A percentile compares a stretch with the other conserved stretches of the same genome.
Evolutionary conservation across 2,888 invertebrate genomes (phyloP).

Genomic region (Chymomyza caudatula): DNA sequence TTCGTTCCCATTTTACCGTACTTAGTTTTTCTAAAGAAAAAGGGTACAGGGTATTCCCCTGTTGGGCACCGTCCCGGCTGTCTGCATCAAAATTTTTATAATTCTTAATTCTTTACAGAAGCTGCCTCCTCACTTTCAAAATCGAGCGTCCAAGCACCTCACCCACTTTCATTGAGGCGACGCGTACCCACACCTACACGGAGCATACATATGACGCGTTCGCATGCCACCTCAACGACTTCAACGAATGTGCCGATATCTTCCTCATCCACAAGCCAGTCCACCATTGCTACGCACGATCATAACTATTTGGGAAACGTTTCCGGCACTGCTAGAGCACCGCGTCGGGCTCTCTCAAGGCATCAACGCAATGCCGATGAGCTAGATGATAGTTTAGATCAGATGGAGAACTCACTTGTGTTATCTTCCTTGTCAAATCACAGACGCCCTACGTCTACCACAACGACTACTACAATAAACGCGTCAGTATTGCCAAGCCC

Average conservation of each 20-base stretch:
- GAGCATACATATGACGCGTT: constrained; percentile 73
- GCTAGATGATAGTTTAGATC: constrained; percentile 70
- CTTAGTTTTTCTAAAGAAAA: too few species aligned
- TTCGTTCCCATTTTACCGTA: too few species aligned
- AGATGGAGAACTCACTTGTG: constrained; percentile 56
- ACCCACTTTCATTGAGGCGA: constrained; percentile 64
- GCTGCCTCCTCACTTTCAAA: constrained; percentile 36
- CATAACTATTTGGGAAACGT: constrained; percentile 77
- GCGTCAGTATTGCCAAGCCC: constrained; percentile 1
- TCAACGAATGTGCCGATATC: constrained; percentile 32
- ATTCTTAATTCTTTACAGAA: constrained; percentile 30
- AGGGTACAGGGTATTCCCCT: too few species aligned
- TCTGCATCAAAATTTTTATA: too few species aligned
- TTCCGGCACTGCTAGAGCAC: constrained; percentile 60
- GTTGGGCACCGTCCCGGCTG: too few species aligned
- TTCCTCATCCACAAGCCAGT: constrained; percentile 43
- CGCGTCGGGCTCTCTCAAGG: constrained; percentile 75
- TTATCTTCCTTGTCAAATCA: constrained; percentile 60
- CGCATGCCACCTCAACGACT: constrained; percentile 74
- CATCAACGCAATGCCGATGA: constrained; percentile 78
- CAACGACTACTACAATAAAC: constrained; percentile 27
- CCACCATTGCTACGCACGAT: constrained; percentile 66
- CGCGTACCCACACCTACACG: constrained; percentile 46
- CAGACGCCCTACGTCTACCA: constrained; percentile 68
- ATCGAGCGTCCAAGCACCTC: constrained; percentile 46